These are phyloP conservation scores for Ptychochromis oligacanthus DNA, from an alignment of 2,113 vertebrate genomes.

Conservation along the genomic window DNA sequence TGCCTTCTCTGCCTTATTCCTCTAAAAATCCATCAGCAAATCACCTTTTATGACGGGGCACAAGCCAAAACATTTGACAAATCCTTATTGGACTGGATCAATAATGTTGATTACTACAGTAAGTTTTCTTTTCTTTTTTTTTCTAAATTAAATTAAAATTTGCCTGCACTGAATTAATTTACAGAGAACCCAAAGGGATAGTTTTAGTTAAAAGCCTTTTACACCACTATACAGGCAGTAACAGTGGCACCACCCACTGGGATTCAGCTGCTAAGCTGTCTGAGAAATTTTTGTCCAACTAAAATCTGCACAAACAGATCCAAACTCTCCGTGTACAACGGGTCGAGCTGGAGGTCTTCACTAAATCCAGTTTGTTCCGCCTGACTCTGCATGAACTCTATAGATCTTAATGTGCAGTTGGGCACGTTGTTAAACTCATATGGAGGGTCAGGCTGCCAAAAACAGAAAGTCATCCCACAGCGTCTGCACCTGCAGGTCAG, in stretches of 20 bases:
- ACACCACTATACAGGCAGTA: background rate
- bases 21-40: background rate
- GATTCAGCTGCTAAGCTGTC: conserved; percentile 3
- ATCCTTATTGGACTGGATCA: rapidly evolving
- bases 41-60: rapidly evolving
- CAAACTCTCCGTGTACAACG: background rate
- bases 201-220: background rate
- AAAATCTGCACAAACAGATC: background rate
- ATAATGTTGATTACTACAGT: rapidly evolving
- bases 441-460: conserved; percentile 1
- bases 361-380: background rate
- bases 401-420: background rate
- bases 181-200: background rate
- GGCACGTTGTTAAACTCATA: background rate
- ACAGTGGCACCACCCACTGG: background rate
- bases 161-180: background rate
- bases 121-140: rapidly evolving
- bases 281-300: background rate
- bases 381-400: background rate
- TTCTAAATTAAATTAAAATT: background rate
- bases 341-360: background rate
- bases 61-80: background rate
- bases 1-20: background rate
- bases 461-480: conserved; percentile 28
- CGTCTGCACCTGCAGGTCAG: conserved; percentile 59